Conservation (phyloP, 2,113 vertebrate species). For the Lasiurus borealis region DNA sequence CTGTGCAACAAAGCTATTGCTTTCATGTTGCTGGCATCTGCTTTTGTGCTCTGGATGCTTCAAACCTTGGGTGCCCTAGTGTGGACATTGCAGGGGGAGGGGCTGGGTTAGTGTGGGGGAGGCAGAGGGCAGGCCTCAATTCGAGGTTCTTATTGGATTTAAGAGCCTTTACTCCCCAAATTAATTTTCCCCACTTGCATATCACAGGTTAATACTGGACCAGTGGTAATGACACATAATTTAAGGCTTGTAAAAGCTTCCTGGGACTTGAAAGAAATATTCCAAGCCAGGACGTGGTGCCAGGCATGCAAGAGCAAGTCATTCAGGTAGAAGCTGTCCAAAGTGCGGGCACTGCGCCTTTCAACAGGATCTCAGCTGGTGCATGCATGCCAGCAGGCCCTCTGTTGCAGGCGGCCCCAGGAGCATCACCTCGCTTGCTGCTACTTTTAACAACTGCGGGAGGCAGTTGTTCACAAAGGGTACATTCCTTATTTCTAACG, state of each 20-base stretch:
- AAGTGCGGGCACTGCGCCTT: not conserved
- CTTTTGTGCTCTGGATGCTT: not conserved
- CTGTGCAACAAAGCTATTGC: conserved; percentile 68
- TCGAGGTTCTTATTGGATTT: conserved; percentile 56
- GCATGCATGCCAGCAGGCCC: not conserved
- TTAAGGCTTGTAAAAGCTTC: conserved; percentile 80
- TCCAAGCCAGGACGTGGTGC: conserved; percentile 69
- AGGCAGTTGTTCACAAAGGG: conserved; percentile 59
- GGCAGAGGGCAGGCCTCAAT: not conserved
- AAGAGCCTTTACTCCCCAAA: conserved; percentile 59
- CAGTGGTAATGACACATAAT: conserved; percentile 81
- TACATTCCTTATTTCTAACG: conserved; percentile 61
- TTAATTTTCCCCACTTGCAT: conserved; percentile 68
- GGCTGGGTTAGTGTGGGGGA: not conserved
- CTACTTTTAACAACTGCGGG: not conserved
- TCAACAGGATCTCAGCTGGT: not conserved
- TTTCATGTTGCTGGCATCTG: conserved; percentile 58
- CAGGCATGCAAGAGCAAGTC: conserved; percentile 69
- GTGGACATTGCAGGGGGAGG: not conserved
- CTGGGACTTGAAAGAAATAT: conserved; percentile 80
- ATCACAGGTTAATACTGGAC: conserved; percentile 81
- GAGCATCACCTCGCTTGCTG: not conserved
- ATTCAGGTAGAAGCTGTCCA: conserved; percentile 48
- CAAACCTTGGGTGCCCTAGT: conserved; percentile 45
- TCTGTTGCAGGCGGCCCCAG: not conserved